Base-by-base conservation (phyloP, 2,113 vertebrate genomes). In the Cnemophilus loriae region DNA sequence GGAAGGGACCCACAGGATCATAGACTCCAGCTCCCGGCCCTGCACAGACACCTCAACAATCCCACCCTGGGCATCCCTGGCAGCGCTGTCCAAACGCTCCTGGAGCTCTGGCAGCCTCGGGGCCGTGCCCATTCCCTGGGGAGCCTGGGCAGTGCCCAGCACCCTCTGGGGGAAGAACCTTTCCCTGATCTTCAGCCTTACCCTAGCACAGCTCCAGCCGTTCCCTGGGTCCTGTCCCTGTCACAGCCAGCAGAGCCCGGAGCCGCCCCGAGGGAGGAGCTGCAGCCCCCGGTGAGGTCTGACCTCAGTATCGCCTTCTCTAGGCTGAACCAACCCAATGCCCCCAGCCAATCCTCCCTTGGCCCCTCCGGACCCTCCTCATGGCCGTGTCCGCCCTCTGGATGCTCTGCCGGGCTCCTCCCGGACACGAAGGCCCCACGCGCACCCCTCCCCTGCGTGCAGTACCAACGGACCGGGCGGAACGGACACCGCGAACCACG, bases 11-110 rank as follows among this genome's bases (percentile, higher is more conserved):
- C 63, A 30, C 17, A 14, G 26, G 21, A 28, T 6, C 41, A 9
- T 0, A 5, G 6, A 55, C n/a, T 0, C 2, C 55, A 61, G 1
- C 12, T 1, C 78, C 47, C 5, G 21, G 0, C 41, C 41, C 55
- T 55, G 46, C 78, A 0, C 47, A 76, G 47, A 32, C 20, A 0
- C 13, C 46, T 46, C 61, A 75, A 1, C 60, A 68, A 2, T 1
- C 24, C 69, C 77, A n/a, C 1, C 60, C 46, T 59, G 86, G 1
- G 1, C 77, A 65, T 13, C 50, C 70, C 59, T 33, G 30, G 52
- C 13, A 71, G 47, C 1, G 14, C 12, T 59, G 60, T 0, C 68
- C 77, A 67, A 81, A 46, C 10, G 4, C 52, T 24, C 69, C 78
- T 68, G 53, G 39, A 82, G 78, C 78, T 82, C 24, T 60, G 87